These are phyloP conservation scores for Pogonomyrmex barbatus DNA, from an alignment of 1,140 invertebrate genomes.

Conservation along the genomic window DNA sequence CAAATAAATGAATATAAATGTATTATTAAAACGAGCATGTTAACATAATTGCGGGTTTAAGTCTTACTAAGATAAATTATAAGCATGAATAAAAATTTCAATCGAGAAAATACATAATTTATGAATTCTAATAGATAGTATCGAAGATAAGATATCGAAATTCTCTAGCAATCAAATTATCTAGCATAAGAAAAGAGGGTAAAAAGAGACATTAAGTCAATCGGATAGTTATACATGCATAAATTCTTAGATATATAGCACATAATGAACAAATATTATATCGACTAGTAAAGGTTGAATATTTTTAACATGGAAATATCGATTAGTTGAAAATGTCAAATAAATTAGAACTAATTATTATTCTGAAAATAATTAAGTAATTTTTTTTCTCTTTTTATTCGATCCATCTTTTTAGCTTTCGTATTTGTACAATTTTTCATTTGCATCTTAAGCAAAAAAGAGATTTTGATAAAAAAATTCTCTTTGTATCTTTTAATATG, in stretches of 20 bases:
- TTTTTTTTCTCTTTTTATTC: constrained; percentile 6
- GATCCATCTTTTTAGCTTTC: constrained; percentile 6
- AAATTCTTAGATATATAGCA: constrained; percentile 4
- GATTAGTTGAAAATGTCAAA: constrained; percentile 37
- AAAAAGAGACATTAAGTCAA: neutral
- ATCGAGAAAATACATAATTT: neutral
- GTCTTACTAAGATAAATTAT: neutral
- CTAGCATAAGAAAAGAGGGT: neutral
- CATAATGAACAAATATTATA: constrained; percentile 10
- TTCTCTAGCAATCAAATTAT: neutral
- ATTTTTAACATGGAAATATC: constrained; percentile 21
- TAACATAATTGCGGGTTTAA: neutral
- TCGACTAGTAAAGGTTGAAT: constrained; percentile 18
- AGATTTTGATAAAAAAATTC: neutral
- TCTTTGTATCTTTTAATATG: neutral
- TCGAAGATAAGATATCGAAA: constrained; percentile 12
- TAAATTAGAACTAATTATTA: constrained; percentile 40
- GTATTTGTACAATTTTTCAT: constrained; percentile 5
- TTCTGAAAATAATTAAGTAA: constrained; percentile 43
- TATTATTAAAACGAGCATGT: neutral
- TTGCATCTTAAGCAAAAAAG: neutral
- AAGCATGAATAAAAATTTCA: neutral
- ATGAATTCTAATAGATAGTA: constrained; percentile 24
- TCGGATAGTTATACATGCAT: neutral
- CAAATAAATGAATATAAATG: constrained; percentile 14